Evolutionary conservation across 2,888 invertebrate species (phyloP).

Genomic region (Steinernema hermaphroditum): DNA sequence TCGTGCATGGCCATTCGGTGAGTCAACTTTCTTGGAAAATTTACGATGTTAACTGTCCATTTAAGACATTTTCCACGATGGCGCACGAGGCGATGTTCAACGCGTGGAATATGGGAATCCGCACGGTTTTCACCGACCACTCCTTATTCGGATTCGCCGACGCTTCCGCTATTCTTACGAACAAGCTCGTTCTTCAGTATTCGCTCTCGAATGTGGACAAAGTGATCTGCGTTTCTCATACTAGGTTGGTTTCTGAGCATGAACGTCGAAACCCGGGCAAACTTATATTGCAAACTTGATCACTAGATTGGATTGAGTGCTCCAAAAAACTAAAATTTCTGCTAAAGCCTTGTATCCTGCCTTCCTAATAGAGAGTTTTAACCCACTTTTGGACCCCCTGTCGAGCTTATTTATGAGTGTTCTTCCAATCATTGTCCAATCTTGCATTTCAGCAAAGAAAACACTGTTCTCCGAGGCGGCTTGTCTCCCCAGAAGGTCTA

Average conservation of each 20-base stretch:
- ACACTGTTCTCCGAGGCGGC: slow-evolving; percentile 70
- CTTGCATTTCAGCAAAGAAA: slow-evolving; percentile 61
- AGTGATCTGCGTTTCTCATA: slow-evolving; percentile 95
- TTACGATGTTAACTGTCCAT: slow-evolving; percentile 26
- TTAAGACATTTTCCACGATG: slow-evolving; percentile 86
- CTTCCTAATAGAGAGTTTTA: no score
- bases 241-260: slow-evolving; percentile 74
- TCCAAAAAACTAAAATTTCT: not conserved
- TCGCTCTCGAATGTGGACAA: slow-evolving; percentile 88
- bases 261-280: no score
- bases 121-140: slow-evolving; percentile 80
- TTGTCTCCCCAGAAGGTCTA: slow-evolving; percentile 81
- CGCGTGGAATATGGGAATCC: slow-evolving; percentile 79
- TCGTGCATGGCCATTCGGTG: slow-evolving; percentile 93
- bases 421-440: not conserved
- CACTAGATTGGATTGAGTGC: no score
- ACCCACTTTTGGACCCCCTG: no score
- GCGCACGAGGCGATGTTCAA: slow-evolving; percentile 95
- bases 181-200: slow-evolving; percentile 85
- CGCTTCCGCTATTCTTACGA: slow-evolving; percentile 92
- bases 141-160: slow-evolving; percentile 75
- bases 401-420: no score
- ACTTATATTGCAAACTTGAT: no score
- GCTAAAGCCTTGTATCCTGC: no score
- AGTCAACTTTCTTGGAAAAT: slow-evolving; percentile 42